Evolutionary conservation across 2,888 invertebrate genomes (phyloP).

Genomic region (Phorcus lineatus): DNA sequence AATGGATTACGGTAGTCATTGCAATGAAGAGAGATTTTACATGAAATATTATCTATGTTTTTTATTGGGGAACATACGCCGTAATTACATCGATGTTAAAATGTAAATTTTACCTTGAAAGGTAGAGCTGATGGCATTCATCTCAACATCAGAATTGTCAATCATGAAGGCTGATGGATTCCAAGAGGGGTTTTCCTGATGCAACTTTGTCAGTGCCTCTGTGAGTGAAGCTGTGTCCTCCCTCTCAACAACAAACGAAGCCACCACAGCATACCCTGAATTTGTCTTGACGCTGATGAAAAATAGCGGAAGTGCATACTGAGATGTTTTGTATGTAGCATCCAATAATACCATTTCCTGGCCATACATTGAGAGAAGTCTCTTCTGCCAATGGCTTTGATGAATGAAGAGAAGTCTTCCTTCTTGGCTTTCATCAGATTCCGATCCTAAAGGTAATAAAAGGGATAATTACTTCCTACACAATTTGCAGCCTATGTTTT

Average conservation of each 20-base stretch:
- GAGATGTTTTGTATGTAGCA: slow-evolving; percentile 43
- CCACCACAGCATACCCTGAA: slow-evolving; percentile 40
- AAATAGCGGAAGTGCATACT: slow-evolving; percentile 44
- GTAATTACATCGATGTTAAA: too few relatives aligned
- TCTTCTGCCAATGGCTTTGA: slow-evolving; percentile 36
- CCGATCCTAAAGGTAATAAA: too few relatives aligned
- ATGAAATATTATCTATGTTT: too few relatives aligned
- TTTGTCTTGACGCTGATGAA: slow-evolving; percentile 42
- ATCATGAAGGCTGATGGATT: slow-evolving; percentile 35
- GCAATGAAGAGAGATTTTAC: too few relatives aligned
- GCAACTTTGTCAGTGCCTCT: slow-evolving; percentile 36
- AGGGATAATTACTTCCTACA: too few relatives aligned
- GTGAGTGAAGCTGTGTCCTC: slow-evolving; percentile 33
- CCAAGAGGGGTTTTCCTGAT: slow-evolving; percentile 32
- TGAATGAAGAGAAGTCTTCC: slow-evolving; percentile 36
- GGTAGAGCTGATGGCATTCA: slow-evolving; percentile 27
- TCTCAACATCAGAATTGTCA: slow-evolving; percentile 37
- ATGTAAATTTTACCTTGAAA: slow-evolving; percentile 38
- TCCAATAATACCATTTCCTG: slow-evolving; percentile 39
- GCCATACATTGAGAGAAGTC: slow-evolving; percentile 37
- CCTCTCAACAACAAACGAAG: slow-evolving; percentile 33
- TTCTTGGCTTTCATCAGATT: too few relatives aligned
- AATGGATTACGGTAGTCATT: too few relatives aligned
- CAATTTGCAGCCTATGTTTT: too few relatives aligned
- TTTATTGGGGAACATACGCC: too few relatives aligned